Conservation (phyloP, 2,888 invertebrate species). For the Hypsopygia costalis region DNA sequence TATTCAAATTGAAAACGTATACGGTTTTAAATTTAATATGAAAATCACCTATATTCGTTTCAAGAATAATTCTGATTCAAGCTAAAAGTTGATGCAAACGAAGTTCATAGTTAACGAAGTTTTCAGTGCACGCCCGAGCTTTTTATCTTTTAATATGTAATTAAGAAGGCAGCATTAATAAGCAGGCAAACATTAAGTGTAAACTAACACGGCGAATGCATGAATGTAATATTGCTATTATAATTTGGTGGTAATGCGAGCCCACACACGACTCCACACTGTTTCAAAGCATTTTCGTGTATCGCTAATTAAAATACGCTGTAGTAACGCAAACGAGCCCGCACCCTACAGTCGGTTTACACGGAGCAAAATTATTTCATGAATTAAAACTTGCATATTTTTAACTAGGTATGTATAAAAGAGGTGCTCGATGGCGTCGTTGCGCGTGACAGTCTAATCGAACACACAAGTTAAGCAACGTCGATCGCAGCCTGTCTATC, state of each 20-base stretch:
- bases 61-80: neutral
- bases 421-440: too few species aligned
- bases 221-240: slow-evolving; percentile 56
- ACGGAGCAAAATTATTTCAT: slow-evolving; percentile 6
- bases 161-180: slow-evolving; percentile 34
- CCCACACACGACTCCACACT: slow-evolving; percentile 41
- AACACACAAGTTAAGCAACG: too few species aligned
- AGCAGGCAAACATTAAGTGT: slow-evolving; percentile 34
- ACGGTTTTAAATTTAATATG: neutral
- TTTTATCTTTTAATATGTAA: slow-evolving; percentile 53
- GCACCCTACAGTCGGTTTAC: slow-evolving; percentile 3
- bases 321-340: slow-evolving; percentile 47
- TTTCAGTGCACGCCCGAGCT: slow-evolving; percentile 19
- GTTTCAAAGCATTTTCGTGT: slow-evolving; percentile 77
- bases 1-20: neutral
- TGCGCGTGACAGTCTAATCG: too few species aligned
- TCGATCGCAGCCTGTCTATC: too few species aligned
- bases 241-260: slow-evolving; percentile 50
- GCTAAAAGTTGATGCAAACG: too few species aligned
- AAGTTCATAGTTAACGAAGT: neutral
- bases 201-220: slow-evolving; percentile 42
- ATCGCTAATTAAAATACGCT: slow-evolving; percentile 78
- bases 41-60: neutral
- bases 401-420: neutral
- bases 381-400: neutral